A percentile compares a stretch with the other conserved stretches of the same genome.
These are phyloP conservation scores for Pecten maximus DNA, from an alignment of 2,888 invertebrate species.

Conservation along the genomic window DNA sequence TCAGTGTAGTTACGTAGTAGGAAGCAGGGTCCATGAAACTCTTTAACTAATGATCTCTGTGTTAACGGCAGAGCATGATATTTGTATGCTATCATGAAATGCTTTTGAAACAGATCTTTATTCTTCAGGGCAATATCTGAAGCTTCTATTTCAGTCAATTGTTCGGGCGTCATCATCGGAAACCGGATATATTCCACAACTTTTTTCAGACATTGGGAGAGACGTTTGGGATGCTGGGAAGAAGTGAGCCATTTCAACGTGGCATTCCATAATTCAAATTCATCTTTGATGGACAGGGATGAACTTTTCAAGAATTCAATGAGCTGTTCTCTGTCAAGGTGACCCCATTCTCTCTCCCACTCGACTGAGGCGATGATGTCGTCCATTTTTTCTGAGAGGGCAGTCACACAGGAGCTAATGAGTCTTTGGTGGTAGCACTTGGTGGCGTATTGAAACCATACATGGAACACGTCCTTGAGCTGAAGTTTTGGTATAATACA, in stretches of 20 bases:
- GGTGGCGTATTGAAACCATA: conserved; percentile 83
- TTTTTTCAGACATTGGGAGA: conserved; percentile 84
- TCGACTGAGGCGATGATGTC: conserved; percentile 80
- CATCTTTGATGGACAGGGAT: conserved; percentile 81
- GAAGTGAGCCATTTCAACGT: conserved; percentile 80
- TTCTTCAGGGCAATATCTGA: conserved; percentile 89
- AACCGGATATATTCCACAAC: conserved; percentile 92
- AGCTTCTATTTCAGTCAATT: conserved; percentile 91
- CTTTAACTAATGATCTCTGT: conserved; percentile 75
- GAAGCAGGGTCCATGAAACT: conserved; percentile 80
- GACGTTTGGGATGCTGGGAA: conserved; percentile 76
- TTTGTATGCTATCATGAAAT: conserved; percentile 82
- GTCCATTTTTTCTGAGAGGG: conserved; percentile 78
- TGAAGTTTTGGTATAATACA: conserved; percentile 80
- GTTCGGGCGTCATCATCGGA: conserved; percentile 97
- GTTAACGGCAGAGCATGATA: conserved; percentile 82
- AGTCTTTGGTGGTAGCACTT: conserved; percentile 78
- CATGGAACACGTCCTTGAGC: conserved; percentile 82
- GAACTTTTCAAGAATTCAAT: conserved; percentile 82
- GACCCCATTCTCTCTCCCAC: conserved; percentile 81
- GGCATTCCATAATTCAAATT: conserved; percentile 82
- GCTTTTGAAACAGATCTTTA: conserved; percentile 79
- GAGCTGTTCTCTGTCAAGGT: conserved; percentile 82
- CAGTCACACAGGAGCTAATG: conserved; percentile 72
- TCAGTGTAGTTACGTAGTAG: conserved; percentile 82